phyloP scores from a whole-genome alignment of 2,888 invertebrate species.

The Latheticus oryzae region DNA sequence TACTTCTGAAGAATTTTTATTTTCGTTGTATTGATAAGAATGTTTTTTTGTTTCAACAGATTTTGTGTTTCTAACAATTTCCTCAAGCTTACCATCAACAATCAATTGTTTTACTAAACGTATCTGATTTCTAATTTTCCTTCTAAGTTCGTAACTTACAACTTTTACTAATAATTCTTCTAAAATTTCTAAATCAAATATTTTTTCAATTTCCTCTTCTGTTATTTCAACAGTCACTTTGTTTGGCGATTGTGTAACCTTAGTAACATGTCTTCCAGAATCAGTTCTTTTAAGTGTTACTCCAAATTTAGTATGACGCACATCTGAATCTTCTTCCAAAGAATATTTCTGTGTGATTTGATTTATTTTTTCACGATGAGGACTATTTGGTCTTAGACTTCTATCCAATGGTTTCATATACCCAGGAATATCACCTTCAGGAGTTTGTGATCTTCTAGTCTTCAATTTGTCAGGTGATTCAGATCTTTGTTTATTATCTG shows the following conservation, averaged over 20 bases:
- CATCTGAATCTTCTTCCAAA: conserved; percentile 52
- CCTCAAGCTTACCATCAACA: conserved; percentile 57
- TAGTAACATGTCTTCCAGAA: conserved; percentile 67
- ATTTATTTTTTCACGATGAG: conserved; percentile 45
- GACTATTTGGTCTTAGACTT: conserved; percentile 48
- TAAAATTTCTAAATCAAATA: conserved; percentile 76
- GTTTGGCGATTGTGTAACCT: conserved; percentile 57
- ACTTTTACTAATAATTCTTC: conserved; percentile 83
- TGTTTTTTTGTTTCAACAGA: conserved; percentile 39
- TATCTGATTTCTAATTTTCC: conserved; percentile 82
- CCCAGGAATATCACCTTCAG: conserved; percentile 43
- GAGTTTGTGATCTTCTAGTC: conserved; percentile 35
- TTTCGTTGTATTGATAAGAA: conserved; percentile 50
- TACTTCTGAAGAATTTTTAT: conserved; percentile 49
- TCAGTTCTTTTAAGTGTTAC: conserved; percentile 74
- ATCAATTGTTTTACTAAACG: conserved; percentile 76
- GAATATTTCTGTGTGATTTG: conserved; percentile 37
- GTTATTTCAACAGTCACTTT: conserved; percentile 59
- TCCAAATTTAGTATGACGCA: conserved; percentile 72
- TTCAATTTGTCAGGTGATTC: conserved; percentile 40
- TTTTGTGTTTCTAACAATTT: conserved; percentile 52
- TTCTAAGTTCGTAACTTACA: conserved; percentile 80
- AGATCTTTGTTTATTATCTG: conserved; percentile 37
- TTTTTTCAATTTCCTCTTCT: conserved; percentile 76
- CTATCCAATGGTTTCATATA: conserved; percentile 49